Evolutionary conservation across 2,797 vertebrate genomes (phyloP).

Genomic region (Sciaenops ocellatus): DNA sequence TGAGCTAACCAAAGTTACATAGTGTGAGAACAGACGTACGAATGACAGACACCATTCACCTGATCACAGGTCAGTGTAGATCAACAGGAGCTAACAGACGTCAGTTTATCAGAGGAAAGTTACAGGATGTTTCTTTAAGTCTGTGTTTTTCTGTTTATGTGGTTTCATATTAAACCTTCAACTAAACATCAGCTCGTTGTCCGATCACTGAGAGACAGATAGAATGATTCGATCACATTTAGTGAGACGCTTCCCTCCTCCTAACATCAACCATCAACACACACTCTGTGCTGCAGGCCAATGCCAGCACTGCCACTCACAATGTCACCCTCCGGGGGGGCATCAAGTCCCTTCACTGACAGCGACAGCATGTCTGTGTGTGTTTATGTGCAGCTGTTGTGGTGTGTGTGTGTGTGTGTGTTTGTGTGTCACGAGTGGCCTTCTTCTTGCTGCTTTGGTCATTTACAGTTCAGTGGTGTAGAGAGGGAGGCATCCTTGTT

Average conservation of each 20-base stretch:
- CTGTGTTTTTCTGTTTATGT: no score
- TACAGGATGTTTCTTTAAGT: no score
- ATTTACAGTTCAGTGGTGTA: slow-evolving; percentile 59
- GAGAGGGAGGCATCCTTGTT: slow-evolving; percentile 44
- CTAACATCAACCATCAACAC: slow-evolving; percentile 12
- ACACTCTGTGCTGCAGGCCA: slow-evolving; percentile 27
- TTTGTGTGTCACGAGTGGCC: slow-evolving; percentile 25
- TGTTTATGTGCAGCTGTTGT: slow-evolving; percentile 24
- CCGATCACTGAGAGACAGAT: background rate
- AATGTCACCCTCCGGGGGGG: slow-evolving; percentile 18
- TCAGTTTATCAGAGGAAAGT: no score
- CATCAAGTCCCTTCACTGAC: slow-evolving; percentile 33
- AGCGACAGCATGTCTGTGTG: slow-evolving; percentile 12
- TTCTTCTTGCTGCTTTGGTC: slow-evolving; percentile 39
- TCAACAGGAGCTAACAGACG: no score
- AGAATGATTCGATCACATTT: slow-evolving; percentile 7
- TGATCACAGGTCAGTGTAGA: no score
- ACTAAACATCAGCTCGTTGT: no score
- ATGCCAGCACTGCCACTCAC: slow-evolving; percentile 35
- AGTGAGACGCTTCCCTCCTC: slow-evolving; percentile 19
- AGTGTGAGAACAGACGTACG: no score
- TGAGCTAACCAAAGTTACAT: no score
- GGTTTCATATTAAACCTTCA: no score
- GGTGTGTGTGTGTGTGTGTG: slow-evolving; percentile 27
- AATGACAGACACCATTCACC: no score